phyloP scores from a whole-genome alignment of 2,113 vertebrate genomes.

The Leptosomus discolor region DNA sequence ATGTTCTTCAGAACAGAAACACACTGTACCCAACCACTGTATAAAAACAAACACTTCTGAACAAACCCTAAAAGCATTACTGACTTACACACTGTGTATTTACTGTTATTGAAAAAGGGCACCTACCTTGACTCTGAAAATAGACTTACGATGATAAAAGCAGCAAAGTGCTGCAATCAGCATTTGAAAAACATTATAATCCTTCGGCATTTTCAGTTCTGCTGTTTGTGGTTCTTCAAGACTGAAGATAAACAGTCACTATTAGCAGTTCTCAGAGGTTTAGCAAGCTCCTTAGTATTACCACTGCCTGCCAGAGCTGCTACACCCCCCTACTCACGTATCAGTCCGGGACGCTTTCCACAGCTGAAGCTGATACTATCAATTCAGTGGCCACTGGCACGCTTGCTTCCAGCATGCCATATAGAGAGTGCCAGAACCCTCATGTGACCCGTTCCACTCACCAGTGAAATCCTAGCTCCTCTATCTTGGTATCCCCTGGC shows the following conservation, averaged over 20 bases:
- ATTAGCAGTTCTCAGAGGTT: not conserved
- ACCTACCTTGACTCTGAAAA: constrained; percentile 89
- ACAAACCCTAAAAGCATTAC: not conserved
- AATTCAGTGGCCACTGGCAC: constrained; percentile 51
- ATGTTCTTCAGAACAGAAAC: not conserved
- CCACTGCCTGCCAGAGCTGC: not conserved
- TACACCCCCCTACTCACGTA: not conserved
- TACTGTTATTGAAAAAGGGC: not conserved
- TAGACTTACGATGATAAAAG: constrained; percentile 89
- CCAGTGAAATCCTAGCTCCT: constrained; percentile 82
- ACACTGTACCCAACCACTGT: not conserved
- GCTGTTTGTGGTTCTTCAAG: not conserved
- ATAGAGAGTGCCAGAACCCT: constrained; percentile 73
- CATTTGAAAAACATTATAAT: constrained; percentile 82
- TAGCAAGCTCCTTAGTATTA: not conserved
- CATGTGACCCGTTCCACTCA: constrained; percentile 80
- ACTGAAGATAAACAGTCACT: not conserved
- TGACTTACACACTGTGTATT: not conserved
- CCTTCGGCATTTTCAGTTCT: constrained; percentile 82
- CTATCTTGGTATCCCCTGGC: constrained; percentile 35
- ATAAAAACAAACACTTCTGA: not conserved
- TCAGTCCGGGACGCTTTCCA: constrained; percentile 41
- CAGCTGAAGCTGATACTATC: constrained; percentile 68
- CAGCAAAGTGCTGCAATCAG: constrained; percentile 90
- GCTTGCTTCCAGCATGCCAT: constrained; percentile 71